Evolutionary conservation across 1,140 invertebrate genomes (phyloP).

Genomic region (Antheraea pernyi): DNA sequence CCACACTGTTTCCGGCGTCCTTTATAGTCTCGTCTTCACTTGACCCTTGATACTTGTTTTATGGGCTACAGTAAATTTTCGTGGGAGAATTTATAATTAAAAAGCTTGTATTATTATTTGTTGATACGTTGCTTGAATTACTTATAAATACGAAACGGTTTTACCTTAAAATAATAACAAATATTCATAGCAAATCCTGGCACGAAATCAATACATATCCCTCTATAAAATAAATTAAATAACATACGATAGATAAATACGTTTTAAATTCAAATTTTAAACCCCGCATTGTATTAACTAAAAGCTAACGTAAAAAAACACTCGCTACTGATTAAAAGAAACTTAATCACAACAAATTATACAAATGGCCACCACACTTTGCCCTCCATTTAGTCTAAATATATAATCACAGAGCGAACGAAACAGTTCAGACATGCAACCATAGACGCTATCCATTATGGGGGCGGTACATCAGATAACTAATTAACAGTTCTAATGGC

Average conservation of each 20-base stretch:
- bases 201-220: too few relatives aligned
- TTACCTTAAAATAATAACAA: too few relatives aligned
- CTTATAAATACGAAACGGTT: background rate
- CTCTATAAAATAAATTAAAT: too few relatives aligned
- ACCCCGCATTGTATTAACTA: too few relatives aligned
- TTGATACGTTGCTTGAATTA: background rate
- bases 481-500: background rate
- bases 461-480: constrained; percentile 6
- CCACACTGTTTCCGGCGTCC: background rate
- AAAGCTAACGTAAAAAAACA: background rate
- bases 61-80: background rate
- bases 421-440: constrained; percentile 1
- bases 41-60: constrained; percentile 1
- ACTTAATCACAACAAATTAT: background rate
- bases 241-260: too few relatives aligned
- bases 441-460: background rate
- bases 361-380: background rate
- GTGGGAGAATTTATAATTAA: background rate
- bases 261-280: too few relatives aligned
- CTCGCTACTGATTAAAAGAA: background rate
- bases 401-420: constrained; percentile 1
- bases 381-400: background rate
- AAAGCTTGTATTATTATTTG: background rate
- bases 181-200: too few relatives aligned
- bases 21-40: background rate